Percentiles rank a stretch among this genome's conserved stretches.
phyloP scores from a whole-genome alignment of 1,140 invertebrate genomes.

The Nixonia krombeini region DNA sequence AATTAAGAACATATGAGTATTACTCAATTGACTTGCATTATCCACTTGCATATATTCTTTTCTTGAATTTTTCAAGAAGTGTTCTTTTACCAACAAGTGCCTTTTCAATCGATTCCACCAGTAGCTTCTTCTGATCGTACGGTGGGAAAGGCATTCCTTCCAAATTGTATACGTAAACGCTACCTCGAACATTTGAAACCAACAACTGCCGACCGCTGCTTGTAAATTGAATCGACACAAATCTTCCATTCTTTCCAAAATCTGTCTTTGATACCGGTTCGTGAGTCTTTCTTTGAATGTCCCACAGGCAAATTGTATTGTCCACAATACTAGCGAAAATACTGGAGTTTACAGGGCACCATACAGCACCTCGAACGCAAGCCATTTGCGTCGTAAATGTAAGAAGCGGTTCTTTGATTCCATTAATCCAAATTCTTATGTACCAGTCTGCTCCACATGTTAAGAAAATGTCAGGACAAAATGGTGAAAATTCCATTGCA shows the following conservation, averaged over 20 bases:
- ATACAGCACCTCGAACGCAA: conserved; percentile 79
- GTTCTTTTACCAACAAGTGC: conserved; percentile 76
- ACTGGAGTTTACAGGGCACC: conserved; percentile 87
- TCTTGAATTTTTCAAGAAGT: conserved; percentile 74
- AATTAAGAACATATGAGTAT: no score
- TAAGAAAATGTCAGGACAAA: conserved; percentile 81
- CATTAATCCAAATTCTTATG: conserved; percentile 82
- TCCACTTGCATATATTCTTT: conserved; percentile 34
- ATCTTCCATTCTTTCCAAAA: conserved; percentile 60
- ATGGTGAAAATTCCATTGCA: conserved; percentile 83
- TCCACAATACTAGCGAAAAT: conserved; percentile 83
- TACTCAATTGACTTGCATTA: no score
- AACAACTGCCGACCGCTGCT: conserved; percentile 77
- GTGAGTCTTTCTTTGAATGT: conserved; percentile 78
- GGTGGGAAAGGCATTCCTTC: conserved; percentile 79
- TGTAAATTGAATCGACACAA: conserved; percentile 75
- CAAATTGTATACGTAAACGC: conserved; percentile 77
- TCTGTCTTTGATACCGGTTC: conserved; percentile 75
- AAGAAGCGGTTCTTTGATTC: conserved; percentile 77
- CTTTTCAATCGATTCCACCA: conserved; percentile 75
- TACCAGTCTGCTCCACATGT: conserved; percentile 89
- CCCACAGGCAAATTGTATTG: conserved; percentile 81
- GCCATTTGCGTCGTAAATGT: conserved; percentile 72
- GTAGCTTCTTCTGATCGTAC: conserved; percentile 75
- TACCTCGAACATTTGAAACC: conserved; percentile 76